These are phyloP conservation scores for Parnassius orleans DNA, from an alignment of 2,888 invertebrate species.

Conservation along the genomic window DNA sequence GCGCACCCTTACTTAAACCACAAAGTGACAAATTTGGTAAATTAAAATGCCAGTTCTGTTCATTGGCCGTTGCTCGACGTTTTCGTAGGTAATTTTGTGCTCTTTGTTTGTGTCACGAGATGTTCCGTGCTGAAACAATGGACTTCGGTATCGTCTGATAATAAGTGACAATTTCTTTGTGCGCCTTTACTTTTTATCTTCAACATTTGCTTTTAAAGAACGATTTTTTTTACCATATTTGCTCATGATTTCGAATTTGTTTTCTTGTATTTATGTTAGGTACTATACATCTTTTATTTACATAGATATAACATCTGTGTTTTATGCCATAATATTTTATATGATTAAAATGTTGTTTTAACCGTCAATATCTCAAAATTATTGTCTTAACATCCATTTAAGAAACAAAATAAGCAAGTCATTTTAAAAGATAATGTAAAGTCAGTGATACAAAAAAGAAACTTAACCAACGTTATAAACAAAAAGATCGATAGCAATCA, in stretches of 20 bases:
- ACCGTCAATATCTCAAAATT: too few relatives aligned
- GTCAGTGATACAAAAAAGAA: too few relatives aligned
- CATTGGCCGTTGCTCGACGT: slow-evolving; percentile 60
- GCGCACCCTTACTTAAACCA: slow-evolving; percentile 56
- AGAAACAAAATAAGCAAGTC: too few relatives aligned
- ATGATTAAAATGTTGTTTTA: too few relatives aligned
- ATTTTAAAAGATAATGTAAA: too few relatives aligned
- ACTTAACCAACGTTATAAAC: too few relatives aligned
- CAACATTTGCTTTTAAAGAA: slow-evolving; percentile 1
- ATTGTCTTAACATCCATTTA: too few relatives aligned
- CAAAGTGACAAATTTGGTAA: slow-evolving; percentile 63
- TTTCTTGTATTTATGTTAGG: too few relatives aligned
- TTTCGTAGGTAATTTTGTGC: slow-evolving; percentile 51
- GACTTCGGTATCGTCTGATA: slow-evolving; percentile 42
- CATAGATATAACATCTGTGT: too few relatives aligned
- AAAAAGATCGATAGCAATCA: too few relatives aligned
- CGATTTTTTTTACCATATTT: not conserved
- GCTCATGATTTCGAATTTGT: not conserved
- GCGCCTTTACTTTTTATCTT: slow-evolving; percentile 51
- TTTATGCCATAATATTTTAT: too few relatives aligned
- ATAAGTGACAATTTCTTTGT: slow-evolving; percentile 64
- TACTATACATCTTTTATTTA: too few relatives aligned
- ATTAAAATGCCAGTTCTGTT: slow-evolving; percentile 51
- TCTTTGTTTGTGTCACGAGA: slow-evolving; percentile 52
- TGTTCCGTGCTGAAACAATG: slow-evolving; percentile 41